Percentiles rank a stretch among this genome's conserved stretches.
phyloP scores from a whole-genome alignment of 2,888 invertebrate species.

The Fissipunctia ypsillon region DNA sequence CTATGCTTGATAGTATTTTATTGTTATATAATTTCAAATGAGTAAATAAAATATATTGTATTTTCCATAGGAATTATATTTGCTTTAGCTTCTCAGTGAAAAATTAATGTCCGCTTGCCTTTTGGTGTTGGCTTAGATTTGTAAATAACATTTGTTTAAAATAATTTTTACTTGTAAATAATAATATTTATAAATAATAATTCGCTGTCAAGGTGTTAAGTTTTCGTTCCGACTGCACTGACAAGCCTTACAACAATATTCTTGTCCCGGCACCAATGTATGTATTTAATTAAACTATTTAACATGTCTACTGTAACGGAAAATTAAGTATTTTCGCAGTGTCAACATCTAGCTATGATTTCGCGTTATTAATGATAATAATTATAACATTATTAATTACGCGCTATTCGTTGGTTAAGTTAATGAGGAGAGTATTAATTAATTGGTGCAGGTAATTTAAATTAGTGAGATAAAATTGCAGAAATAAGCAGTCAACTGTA shows the following conservation, averaged over 20 bases:
- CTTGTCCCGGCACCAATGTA: background rate
- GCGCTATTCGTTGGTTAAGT: constrained; percentile 35
- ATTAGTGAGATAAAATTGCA: constrained; percentile 43
- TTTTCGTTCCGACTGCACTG: background rate
- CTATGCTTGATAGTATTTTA: background rate
- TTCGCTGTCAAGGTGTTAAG: background rate
- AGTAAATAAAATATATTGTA: background rate
- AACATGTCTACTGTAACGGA: constrained; percentile 3
- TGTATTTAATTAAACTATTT: constrained; percentile 8
- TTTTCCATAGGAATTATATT: background rate
- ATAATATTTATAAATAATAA: no score
- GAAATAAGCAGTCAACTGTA: constrained; percentile 39
- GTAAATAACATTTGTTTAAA: no score
- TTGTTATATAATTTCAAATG: background rate
- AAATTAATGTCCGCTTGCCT: no score
- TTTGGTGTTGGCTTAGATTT: background rate
- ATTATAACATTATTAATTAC: constrained; percentile 56
- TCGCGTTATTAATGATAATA: constrained; percentile 35
- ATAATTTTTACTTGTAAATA: background rate
- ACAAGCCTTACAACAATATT: background rate
- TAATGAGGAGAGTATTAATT: constrained; percentile 62
- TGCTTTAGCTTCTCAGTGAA: background rate
- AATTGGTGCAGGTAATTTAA: constrained; percentile 48
- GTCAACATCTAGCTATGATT: constrained; percentile 39
- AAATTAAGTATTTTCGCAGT: constrained; percentile 7